Evolutionary conservation across 92 coral and sea anemone species (phyloP).

Genomic region (Virgularia gustaviana): DNA sequence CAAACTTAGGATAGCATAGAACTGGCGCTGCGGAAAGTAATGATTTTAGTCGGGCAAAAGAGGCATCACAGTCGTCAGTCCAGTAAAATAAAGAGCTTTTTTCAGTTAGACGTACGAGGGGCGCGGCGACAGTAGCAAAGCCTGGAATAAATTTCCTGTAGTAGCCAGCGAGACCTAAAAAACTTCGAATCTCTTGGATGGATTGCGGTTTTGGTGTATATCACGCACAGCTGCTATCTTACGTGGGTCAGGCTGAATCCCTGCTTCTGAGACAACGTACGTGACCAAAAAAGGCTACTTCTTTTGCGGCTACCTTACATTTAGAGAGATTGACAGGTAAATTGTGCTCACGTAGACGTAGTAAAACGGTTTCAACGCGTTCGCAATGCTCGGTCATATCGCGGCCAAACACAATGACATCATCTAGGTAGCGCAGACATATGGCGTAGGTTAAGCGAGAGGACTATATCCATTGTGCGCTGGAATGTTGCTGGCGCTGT

Average conservation of each 20-base stretch:
- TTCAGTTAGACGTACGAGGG: conserved; percentile 27
- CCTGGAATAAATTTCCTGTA: background rate
- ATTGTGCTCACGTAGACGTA: conserved; percentile 1
- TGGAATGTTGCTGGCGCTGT: conserved; percentile 19
- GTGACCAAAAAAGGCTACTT: conserved; percentile 10
- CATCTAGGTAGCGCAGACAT: background rate
- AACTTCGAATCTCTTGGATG: background rate
- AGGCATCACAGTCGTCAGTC: background rate
- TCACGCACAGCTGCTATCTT: background rate
- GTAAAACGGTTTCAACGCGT: conserved; percentile 7
- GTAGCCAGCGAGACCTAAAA: background rate
- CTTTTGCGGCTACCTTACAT: background rate
- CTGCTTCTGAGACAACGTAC: background rate
- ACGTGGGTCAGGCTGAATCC: conserved; percentile 2
- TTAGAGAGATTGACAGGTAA: conserved; percentile 2
- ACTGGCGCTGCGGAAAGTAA: conserved; percentile 52
- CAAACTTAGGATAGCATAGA: conserved; percentile 27
- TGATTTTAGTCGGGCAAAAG: too few relatives aligned
- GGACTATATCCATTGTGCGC: conserved; percentile 1
- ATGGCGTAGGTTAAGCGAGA: background rate
- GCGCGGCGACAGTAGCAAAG: background rate
- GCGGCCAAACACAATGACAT: conserved; percentile 9
- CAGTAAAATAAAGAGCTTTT: background rate
- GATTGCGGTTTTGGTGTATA: background rate
- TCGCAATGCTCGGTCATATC: conserved; percentile 7